Conservation (phyloP, 2,888 invertebrate species). For the Torymus tubicola region DNA sequence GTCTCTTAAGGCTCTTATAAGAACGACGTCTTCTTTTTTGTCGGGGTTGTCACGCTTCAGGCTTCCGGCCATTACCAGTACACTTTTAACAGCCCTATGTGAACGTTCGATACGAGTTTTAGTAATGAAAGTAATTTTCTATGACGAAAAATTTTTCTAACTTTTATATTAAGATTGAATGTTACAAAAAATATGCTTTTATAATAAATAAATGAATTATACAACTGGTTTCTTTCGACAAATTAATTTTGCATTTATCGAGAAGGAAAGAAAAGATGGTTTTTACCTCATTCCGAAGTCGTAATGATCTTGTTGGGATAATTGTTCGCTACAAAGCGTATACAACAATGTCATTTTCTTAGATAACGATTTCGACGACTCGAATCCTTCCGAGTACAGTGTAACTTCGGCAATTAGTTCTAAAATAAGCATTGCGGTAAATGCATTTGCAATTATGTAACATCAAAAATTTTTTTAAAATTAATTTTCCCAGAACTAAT, state of each 20-base stretch:
- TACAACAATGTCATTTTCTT: conserved; percentile 96
- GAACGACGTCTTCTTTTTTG: conserved; percentile 88
- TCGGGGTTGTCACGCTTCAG: conserved; percentile 91
- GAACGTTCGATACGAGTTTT: too few relatives aligned
- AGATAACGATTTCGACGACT: conserved; percentile 90
- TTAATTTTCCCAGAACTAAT: neutral
- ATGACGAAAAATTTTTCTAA: too few relatives aligned
- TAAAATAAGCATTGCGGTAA: conserved; percentile 67
- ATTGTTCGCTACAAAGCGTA: conserved; percentile 92
- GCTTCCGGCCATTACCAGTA: conserved; percentile 94
- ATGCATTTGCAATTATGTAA: neutral
- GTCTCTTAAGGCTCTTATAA: conserved; percentile 91
- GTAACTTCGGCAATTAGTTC: conserved; percentile 93
- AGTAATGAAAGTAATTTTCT: too few relatives aligned
- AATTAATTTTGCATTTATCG: neutral
- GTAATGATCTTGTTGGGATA: conserved; percentile 94
- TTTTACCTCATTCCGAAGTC: conserved; percentile 89
- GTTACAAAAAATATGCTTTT: too few relatives aligned
- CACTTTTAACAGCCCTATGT: conserved; percentile 91
- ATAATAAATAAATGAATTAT: too few relatives aligned
- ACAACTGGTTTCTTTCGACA: too few relatives aligned
- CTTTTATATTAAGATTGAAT: too few relatives aligned
- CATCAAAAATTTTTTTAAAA: neutral
- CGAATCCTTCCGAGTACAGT: conserved; percentile 95
- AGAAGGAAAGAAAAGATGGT: neutral